phyloP scores from a whole-genome alignment of 2,888 invertebrate species.

The Phymatocera aterrima region DNA sequence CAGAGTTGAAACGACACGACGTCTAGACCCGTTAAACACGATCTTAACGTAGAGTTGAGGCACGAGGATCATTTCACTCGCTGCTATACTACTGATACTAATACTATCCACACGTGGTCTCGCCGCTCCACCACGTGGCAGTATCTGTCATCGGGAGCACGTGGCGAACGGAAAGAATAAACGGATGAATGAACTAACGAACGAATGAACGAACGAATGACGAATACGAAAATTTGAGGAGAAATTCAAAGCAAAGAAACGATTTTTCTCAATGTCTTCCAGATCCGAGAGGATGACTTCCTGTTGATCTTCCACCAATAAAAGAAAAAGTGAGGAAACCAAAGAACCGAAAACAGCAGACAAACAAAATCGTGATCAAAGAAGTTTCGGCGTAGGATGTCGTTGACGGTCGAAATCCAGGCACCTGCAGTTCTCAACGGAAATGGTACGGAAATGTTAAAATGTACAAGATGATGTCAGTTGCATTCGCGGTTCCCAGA shows the following conservation, averaged over 20 bases:
- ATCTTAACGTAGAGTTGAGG: background rate
- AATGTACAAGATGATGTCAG: background rate
- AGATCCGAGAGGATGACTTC: background rate
- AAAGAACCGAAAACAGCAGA: background rate
- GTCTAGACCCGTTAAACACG: background rate
- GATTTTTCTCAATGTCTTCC: background rate
- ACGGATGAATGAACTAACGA: no score
- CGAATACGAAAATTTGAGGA: no score
- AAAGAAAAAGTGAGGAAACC: no score
- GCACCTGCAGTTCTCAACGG: constrained; percentile 68
- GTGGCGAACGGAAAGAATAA: no score
- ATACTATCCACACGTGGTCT: constrained; percentile 15
- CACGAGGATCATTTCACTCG: constrained; percentile 29
- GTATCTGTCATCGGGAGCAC: constrained; percentile 5
- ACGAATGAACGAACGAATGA: no score
- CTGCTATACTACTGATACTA: no score
- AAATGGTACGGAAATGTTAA: constrained; percentile 61
- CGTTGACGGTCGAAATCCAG: constrained; percentile 66
- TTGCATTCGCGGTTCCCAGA: no score
- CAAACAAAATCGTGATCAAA: constrained; percentile 8
- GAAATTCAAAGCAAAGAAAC: no score
- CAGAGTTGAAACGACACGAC: background rate
- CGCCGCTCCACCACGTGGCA: background rate
- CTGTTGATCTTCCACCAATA: constrained; percentile 15
- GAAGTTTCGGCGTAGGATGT: constrained; percentile 59